Percentiles rank a stretch among this genome's conserved stretches.
phyloP scores from a whole-genome alignment of 1,140 invertebrate species.

The Aradophagus sp. region DNA sequence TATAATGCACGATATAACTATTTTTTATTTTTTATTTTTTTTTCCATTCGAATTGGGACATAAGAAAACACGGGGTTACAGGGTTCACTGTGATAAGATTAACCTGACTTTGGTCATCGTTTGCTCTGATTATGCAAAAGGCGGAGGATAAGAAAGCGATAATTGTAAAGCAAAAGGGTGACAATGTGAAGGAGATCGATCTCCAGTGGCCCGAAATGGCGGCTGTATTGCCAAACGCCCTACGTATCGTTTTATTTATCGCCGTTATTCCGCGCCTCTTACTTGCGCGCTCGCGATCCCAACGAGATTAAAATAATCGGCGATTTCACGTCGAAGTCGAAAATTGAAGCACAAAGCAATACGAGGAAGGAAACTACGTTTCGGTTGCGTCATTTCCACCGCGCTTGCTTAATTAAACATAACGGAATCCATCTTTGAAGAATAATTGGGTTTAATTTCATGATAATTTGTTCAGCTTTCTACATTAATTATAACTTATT shows the following conservation, averaged over 20 bases:
- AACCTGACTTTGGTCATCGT: conserved; percentile 57
- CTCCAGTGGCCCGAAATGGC: too few relatives aligned
- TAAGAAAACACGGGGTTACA: conserved; percentile 62
- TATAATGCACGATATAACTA: conserved; percentile 53
- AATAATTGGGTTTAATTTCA: conserved; percentile 14
- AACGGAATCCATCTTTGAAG: conserved; percentile 8
- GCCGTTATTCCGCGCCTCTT: background rate
- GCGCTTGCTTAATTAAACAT: conserved; percentile 32
- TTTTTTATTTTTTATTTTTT: too few relatives aligned
- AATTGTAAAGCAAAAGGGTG: conserved; percentile 34
- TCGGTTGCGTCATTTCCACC: conserved; percentile 10
- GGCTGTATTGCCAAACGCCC: too few relatives aligned
- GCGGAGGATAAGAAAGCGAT: conserved; percentile 22
- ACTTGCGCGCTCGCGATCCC: background rate
- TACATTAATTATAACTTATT: conserved; percentile 32
- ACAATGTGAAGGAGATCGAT: conserved; percentile 40
- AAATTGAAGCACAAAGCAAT: conserved; percentile 1
- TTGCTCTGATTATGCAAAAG: conserved; percentile 64
- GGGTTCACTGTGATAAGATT: conserved; percentile 65
- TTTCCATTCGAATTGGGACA: conserved; percentile 60
- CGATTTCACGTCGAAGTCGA: too few relatives aligned
- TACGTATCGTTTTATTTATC: conserved; percentile 26
- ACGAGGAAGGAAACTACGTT: conserved; percentile 6
- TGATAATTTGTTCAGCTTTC: conserved; percentile 35
- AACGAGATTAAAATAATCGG: too few relatives aligned